Evolutionary conservation across 37 sponge, comb jelly and placozoan genomes (phyloP).

Genomic region (Geodia barretti): DNA sequence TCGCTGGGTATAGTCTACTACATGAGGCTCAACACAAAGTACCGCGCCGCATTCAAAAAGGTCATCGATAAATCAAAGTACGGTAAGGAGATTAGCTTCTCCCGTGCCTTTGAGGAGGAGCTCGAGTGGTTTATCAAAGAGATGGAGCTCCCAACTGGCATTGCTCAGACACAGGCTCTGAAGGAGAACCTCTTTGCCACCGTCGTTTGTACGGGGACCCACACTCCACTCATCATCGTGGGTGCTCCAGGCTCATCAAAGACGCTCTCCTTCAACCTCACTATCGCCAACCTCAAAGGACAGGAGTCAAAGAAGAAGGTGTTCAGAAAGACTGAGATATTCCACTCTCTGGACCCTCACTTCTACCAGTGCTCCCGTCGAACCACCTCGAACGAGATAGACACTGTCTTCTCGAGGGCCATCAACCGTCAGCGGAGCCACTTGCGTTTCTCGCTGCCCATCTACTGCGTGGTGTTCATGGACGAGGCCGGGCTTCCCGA

Average conservation of each 20-base stretch:
- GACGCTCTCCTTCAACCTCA: slow-evolving; percentile 91
- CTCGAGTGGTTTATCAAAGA: slow-evolving; percentile 56
- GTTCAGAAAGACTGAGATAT: slow-evolving; percentile 60
- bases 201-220: slow-evolving; percentile 77
- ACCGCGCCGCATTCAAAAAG: slow-evolving; percentile 38
- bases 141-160: slow-evolving; percentile 80
- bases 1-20: slow-evolving; percentile 90
- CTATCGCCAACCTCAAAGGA: slow-evolving; percentile 86
- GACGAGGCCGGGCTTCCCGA: slow-evolving; percentile 95
- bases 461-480: slow-evolving; percentile 91
- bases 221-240: slow-evolving; percentile 90
- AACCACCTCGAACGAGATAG: slow-evolving; percentile 88
- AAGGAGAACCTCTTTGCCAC: slow-evolving; percentile 94
- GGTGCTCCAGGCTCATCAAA: slow-evolving; percentile 93
- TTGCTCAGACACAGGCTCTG: slow-evolving; percentile 86
- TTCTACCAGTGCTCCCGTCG: slow-evolving; percentile 91
- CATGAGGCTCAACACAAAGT: slow-evolving; percentile 69
- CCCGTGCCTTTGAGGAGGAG: slow-evolving; percentile 47
- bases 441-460: slow-evolving; percentile 46
- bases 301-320: slow-evolving; percentile 66
- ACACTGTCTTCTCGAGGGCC: slow-evolving; percentile 85
- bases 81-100: slow-evolving; percentile 42
- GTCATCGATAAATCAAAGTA: slow-evolving; percentile 40
- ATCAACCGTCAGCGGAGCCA: slow-evolving; percentile 75
- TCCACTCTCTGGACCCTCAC: slow-evolving; percentile 75